phyloP scores from a whole-genome alignment of 1,140 invertebrate species.

The Lordiphosa stackelbergi region DNA sequence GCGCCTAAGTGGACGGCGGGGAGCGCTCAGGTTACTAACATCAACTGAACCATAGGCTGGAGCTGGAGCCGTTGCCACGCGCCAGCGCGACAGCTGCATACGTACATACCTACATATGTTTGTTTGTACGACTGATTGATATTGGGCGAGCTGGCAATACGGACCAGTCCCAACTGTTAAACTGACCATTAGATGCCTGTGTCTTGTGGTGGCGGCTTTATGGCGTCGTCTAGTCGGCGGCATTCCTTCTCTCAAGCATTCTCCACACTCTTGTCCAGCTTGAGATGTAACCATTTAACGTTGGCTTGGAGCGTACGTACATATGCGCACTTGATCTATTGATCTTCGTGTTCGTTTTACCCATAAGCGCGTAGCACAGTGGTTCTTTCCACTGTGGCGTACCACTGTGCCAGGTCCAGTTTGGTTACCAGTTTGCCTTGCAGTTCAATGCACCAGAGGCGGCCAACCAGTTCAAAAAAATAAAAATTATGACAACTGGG shows the following conservation, averaged over 20 bases:
- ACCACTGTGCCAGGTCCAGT: slow-evolving; percentile 46
- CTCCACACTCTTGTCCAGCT: slow-evolving; percentile 32
- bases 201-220: slow-evolving; percentile 13
- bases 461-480: slow-evolving; percentile 61
- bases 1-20: slow-evolving; percentile 14
- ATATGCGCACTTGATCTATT: slow-evolving; percentile 75
- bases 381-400: slow-evolving; percentile 2
- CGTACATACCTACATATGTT: background rate
- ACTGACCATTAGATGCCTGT: slow-evolving; percentile 36
- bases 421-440: slow-evolving; percentile 73
- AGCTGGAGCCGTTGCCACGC: slow-evolving; percentile 11
- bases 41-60: slow-evolving; percentile 9
- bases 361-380: slow-evolving; percentile 49
- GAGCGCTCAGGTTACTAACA: slow-evolving; percentile 48
- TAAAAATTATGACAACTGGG: slow-evolving; percentile 61
- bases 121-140: slow-evolving; percentile 55
- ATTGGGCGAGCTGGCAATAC: slow-evolving; percentile 52
- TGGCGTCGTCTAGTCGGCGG: slow-evolving; percentile 65
- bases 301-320: slow-evolving; percentile 54
- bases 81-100: slow-evolving; percentile 9
- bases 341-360: slow-evolving; percentile 63
- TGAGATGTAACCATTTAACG: slow-evolving; percentile 69
- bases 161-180: slow-evolving; percentile 37
- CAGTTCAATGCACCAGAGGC: slow-evolving; percentile 69
- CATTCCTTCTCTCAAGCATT: slow-evolving; percentile 48